phyloP scores from a whole-genome alignment of 2,888 invertebrate species.

The Hymenopus coronatus region DNA sequence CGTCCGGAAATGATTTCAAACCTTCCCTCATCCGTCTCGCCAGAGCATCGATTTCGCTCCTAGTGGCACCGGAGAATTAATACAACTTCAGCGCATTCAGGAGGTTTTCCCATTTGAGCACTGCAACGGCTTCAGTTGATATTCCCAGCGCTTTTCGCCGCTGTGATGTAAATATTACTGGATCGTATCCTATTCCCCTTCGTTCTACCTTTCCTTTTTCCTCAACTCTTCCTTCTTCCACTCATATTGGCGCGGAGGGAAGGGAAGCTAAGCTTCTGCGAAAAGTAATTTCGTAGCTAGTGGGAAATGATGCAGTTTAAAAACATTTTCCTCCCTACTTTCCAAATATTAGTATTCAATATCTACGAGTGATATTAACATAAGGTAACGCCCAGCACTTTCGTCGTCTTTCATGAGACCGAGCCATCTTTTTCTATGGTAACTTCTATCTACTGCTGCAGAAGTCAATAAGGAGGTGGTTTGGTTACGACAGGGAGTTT shows the following conservation, averaged over 20 bases:
- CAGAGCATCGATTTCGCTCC: neutral
- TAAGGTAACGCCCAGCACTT: neutral
- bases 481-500: neutral
- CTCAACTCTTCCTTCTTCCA: neutral
- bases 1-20: neutral
- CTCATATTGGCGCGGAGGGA: neutral
- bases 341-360: neutral
- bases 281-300: neutral
- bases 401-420: neutral
- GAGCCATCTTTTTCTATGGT: neutral
- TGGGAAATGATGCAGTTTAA: neutral
- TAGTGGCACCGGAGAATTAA: neutral
- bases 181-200: neutral
- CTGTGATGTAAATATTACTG: neutral
- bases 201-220: neutral
- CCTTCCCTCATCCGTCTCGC: neutral
- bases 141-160: neutral
- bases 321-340: neutral
- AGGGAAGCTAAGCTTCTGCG: neutral
- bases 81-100: neutral
- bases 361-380: neutral
- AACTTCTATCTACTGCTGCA: neutral
- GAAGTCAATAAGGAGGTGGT: neutral
- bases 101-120: neutral
- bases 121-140: neutral